Conservation (phyloP, 1,140 invertebrate genomes). For the Papilio polyxenes region DNA sequence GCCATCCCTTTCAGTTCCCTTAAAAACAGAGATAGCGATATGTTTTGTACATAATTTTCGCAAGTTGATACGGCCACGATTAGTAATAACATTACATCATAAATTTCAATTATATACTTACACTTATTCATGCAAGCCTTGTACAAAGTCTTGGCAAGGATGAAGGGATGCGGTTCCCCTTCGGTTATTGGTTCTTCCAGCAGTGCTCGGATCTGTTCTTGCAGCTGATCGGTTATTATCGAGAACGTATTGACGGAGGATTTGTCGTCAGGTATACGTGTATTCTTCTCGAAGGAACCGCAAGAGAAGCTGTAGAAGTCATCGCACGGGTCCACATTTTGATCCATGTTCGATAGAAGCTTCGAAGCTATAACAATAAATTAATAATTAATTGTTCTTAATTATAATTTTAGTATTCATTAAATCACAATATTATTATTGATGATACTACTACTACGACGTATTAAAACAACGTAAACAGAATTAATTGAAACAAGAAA, state of each 20-base stretch:
- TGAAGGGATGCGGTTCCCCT: conserved; percentile 87
- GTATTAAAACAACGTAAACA: background rate
- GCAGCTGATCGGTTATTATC: conserved; percentile 88
- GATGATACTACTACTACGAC: too few relatives aligned
- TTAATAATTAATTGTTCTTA: background rate
- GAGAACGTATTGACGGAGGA: conserved; percentile 90
- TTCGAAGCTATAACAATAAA: conserved; percentile 81
- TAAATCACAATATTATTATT: background rate
- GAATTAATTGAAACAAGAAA: background rate
- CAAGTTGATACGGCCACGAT: too few relatives aligned
- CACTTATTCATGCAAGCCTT: conserved; percentile 93
- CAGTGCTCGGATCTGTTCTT: conserved; percentile 88
- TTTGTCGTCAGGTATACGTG: conserved; percentile 90
- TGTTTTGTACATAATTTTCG: too few relatives aligned
- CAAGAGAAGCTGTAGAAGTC: conserved; percentile 95
- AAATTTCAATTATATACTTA: conserved; percentile 74
- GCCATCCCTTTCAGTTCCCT: too few relatives aligned
- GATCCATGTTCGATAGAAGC: conserved; percentile 87
- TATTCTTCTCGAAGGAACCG: conserved; percentile 86
- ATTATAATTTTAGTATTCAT: background rate
- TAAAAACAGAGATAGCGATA: too few relatives aligned
- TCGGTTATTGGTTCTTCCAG: conserved; percentile 85
- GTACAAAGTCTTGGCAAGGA: conserved; percentile 89
- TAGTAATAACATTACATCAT: too few relatives aligned
- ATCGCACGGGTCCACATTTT: conserved; percentile 90